phyloP scores from a whole-genome alignment of 2,888 invertebrate species.

The Hofmannophila pseudospretella region DNA sequence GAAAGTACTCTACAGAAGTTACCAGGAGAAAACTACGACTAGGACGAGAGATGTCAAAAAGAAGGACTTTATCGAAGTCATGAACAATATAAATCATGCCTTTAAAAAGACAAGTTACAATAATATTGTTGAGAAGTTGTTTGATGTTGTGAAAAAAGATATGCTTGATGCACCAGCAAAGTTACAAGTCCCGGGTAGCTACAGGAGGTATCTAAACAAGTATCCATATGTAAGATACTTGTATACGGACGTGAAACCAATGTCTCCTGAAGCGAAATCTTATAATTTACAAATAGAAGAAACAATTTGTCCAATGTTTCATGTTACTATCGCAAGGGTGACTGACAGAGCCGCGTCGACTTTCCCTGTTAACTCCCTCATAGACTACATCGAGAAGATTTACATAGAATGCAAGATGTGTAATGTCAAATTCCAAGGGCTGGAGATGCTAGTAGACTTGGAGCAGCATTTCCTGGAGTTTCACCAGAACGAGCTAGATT shows the following conservation, averaged over 20 bases:
- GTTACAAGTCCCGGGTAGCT: slow-evolving; percentile 18
- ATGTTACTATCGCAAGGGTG: slow-evolving; percentile 19
- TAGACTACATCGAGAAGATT: background rate
- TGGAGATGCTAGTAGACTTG: slow-evolving; percentile 15
- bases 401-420: slow-evolving; percentile 42
- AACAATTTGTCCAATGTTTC: slow-evolving; percentile 25
- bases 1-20: slow-evolving; percentile 8
- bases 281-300: slow-evolving; percentile 51
- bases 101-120: slow-evolving; percentile 1
- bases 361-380: background rate
- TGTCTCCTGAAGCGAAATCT: background rate
- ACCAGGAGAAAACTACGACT: slow-evolving; percentile 13
- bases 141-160: slow-evolving; percentile 22
- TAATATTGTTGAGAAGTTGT: slow-evolving; percentile 10
- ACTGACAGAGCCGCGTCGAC: background rate
- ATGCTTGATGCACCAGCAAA: slow-evolving; percentile 6
- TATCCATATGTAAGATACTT: slow-evolving; percentile 44
- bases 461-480: slow-evolving; percentile 32
- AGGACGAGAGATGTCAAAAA: background rate
- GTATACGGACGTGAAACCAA: slow-evolving; percentile 21
- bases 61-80: background rate
- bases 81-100: background rate
- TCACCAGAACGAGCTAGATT: slow-evolving; percentile 37
- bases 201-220: slow-evolving; percentile 24
- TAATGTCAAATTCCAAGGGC: slow-evolving; percentile 19